A percentile compares a stretch with the other conserved stretches of the same genome.
Evolutionary conservation across 1,140 invertebrate species (phyloP).

Genomic region (Bombyx mori): DNA sequence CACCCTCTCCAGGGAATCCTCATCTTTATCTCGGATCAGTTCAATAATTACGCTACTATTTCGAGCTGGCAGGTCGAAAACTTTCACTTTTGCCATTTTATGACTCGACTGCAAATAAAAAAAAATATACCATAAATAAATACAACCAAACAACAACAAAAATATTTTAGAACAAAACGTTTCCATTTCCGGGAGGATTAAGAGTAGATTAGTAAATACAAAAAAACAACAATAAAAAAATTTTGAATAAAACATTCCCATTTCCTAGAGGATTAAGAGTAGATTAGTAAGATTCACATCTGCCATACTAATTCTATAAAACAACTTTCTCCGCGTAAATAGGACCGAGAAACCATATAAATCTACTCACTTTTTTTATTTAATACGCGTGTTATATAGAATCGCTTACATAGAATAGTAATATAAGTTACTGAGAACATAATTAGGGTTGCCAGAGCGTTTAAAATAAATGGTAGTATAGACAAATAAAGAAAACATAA

Average conservation of each 20-base stretch:
- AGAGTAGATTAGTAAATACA: not conserved
- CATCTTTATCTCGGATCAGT: conserved; percentile 60
- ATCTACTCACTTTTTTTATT: no score
- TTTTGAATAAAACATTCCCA: no score
- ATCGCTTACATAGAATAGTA: no score
- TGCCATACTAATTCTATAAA: no score
- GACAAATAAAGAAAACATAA: no score
- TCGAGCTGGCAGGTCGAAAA: conserved; percentile 88
- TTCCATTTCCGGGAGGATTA: not conserved
- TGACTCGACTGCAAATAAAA: conserved; percentile 72
- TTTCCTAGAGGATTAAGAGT: not conserved
- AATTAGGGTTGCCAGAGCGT: no score
- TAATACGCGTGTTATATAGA: not conserved
- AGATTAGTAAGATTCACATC: no score
- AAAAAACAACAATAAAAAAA: not conserved
- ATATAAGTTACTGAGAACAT: no score
- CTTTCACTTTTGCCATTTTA: conserved; percentile 82
- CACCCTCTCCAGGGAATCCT: conserved; percentile 56
- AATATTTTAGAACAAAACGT: no score
- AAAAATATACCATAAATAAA: conserved; percentile 7
- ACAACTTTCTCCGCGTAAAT: not conserved
- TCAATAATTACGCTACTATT: conserved; percentile 88
- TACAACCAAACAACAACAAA: not conserved
- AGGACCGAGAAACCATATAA: no score
- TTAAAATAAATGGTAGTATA: no score